phyloP scores from a whole-genome alignment of 2,797 vertebrate genomes.

The Apogon talboti region DNA sequence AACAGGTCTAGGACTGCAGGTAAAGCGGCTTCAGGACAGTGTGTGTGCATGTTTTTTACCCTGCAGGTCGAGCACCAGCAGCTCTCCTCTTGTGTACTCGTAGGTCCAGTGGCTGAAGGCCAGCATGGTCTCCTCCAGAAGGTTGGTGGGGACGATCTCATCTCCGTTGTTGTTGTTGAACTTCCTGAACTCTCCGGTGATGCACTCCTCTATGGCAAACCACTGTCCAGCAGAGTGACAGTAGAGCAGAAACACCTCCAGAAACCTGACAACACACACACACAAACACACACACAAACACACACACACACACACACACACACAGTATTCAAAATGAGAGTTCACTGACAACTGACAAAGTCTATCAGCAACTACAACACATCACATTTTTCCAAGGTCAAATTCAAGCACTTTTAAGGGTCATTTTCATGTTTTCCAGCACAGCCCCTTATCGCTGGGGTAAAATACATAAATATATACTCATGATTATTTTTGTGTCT shows the following conservation, averaged over 20 bases:
- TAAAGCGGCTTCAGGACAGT: no score
- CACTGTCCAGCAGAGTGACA: slow-evolving; percentile 99
- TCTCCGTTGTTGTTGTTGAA: slow-evolving; percentile 99
- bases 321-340: background rate
- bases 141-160: slow-evolving; percentile 95
- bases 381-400: no score
- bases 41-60: slow-evolving; percentile 80
- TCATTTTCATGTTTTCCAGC: no score
- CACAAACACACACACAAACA: no score
- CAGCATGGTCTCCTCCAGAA: slow-evolving; percentile 97
- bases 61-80: slow-evolving; percentile 96
- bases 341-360: background rate
- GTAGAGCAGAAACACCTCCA: slow-evolving; percentile 97
- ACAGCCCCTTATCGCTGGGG: no score
- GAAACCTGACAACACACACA: no score
- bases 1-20: no score
- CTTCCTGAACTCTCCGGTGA: slow-evolving; percentile 97
- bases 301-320: slow-evolving; percentile 3
- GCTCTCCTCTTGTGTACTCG: slow-evolving; percentile 94
- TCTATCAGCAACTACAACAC: no score
- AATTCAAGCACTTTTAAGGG: no score
- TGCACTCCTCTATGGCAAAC: slow-evolving; percentile 99
- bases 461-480: no score
- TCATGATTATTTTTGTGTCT: no score
- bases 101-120: slow-evolving; percentile 99